These are phyloP conservation scores for Heliconius hortense DNA, from an alignment of 2,888 invertebrate species.

Conservation along the genomic window DNA sequence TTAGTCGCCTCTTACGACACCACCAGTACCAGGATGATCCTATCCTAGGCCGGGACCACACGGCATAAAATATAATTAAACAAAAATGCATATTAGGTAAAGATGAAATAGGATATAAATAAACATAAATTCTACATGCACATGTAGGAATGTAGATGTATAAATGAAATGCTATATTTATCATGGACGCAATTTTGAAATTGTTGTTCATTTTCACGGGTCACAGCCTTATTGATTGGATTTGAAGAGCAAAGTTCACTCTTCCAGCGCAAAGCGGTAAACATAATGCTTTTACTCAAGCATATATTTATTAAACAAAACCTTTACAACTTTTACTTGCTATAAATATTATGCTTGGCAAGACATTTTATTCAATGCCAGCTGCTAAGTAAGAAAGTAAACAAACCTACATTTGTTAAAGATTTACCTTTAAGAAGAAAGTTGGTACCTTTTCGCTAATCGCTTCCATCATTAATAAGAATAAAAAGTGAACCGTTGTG, in stretches of 20 bases:
- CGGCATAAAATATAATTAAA: too few relatives aligned
- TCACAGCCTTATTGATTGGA: slow-evolving; percentile 32
- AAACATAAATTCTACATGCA: too few relatives aligned
- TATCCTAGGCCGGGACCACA: too few relatives aligned
- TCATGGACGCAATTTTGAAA: not conserved
- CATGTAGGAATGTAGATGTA: too few relatives aligned
- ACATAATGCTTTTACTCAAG: slow-evolving; percentile 6
- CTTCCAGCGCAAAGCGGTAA: slow-evolving; percentile 18
- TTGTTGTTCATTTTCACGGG: slow-evolving; percentile 9
- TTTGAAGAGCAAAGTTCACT: slow-evolving; percentile 44
- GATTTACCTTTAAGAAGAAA: too few relatives aligned
- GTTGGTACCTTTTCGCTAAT: too few relatives aligned
- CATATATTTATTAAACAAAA: slow-evolving; percentile 22
- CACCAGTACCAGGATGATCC: too few relatives aligned
- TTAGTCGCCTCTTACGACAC: too few relatives aligned
- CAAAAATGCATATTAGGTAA: too few relatives aligned
- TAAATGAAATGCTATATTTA: slow-evolving; percentile 7
- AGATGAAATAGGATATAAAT: too few relatives aligned
- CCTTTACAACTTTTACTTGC: slow-evolving; percentile 3
- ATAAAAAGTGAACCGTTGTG: too few relatives aligned
- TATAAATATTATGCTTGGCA: not conserved
- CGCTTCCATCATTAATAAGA: too few relatives aligned
- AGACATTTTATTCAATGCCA: not conserved
- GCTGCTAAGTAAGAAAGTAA: not conserved
- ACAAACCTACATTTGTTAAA: not conserved